Evolutionary conservation across 2,888 invertebrate genomes (phyloP), one percentile per base, ranked within the genome.

Genomic region (Phragmatobia fuliginosa): DNA sequence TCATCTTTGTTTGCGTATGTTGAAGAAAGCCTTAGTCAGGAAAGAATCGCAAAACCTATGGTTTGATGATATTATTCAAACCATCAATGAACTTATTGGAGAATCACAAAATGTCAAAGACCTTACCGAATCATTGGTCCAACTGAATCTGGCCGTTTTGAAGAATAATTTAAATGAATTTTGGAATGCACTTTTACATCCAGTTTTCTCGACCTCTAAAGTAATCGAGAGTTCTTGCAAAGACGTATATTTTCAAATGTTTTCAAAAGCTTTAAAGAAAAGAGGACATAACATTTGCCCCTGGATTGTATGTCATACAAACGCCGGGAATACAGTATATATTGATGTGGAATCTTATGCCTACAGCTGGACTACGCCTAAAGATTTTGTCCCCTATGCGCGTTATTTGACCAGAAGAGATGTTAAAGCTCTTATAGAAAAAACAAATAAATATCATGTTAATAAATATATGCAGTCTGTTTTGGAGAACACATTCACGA

Each of bases 1-100:
- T 32, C 89, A 94, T 64, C 89, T 96, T 11, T 96, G 96, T 80
- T 86, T 96, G 79, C 92, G 95, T 68, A 91, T 96, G 78, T 89
- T 96, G 56, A 95, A 95, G 81, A 95, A 93, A 77, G 91, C 91
- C 63, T 87, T 96, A 33, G 81, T 91, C n/a, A 92, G 91, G 32
- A 96, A 96, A 74, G 95, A 96, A 78, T 95, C 95, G 28, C 94
- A 95, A 73, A 96, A 96, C 73, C 89, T 96, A 10, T 96, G 96
- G 96, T 88, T 96, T 64, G 96, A 96, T 73, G 96, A 96, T 81
- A 94, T 96, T 68, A 89, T 95, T 69, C 89, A 92, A 49, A 89
- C 94, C 67, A 87, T 95, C 38, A 87, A 92, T 70, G 92, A 94
- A 75, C 96, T 96, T 8, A 90, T 93, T 68, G 79, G 85, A 18